Evolutionary conservation across 2,797 vertebrate genomes (phyloP).

Genomic region (Arnoldichthys spilopterus): DNA sequence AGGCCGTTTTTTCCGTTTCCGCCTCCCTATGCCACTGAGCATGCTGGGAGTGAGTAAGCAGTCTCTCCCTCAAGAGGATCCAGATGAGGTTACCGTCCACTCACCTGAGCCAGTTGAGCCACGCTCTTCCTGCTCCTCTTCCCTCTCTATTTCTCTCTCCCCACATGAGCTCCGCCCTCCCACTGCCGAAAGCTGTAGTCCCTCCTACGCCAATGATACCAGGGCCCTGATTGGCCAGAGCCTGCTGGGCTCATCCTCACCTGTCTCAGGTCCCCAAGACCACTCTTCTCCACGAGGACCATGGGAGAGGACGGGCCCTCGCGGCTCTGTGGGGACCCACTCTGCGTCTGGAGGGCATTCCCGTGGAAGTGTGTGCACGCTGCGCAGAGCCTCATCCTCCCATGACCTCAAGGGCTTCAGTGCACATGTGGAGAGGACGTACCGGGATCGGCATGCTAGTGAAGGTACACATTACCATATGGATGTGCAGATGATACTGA

Average conservation of each 20-base stretch:
- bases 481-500: background rate
- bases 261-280: conserved; percentile 91
- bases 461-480: conserved; percentile 84
- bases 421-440: conserved; percentile 81
- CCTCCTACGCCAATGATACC: conserved; percentile 92
- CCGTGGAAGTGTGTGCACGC: conserved; percentile 86
- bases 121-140: conserved; percentile 64
- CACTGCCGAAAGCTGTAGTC: conserved; percentile 90
- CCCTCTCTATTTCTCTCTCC: conserved; percentile 83
- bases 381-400: conserved; percentile 92
- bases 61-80: conserved; percentile 95
- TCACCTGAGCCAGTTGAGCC: conserved; percentile 84
- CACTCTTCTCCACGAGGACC: conserved; percentile 93
- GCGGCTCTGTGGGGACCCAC: conserved; percentile 60
- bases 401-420: conserved; percentile 92
- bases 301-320: conserved; percentile 80
- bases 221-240: conserved; percentile 91
- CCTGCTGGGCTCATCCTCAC: conserved; percentile 84
- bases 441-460: conserved; percentile 94
- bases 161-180: conserved; percentile 91
- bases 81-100: conserved; percentile 90
- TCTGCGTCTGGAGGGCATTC: conserved; percentile 67
- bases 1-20: conserved; percentile 92
- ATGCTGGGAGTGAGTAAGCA: conserved; percentile 92
- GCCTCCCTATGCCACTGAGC: conserved; percentile 84